Conservation (phyloP, 2,797 vertebrate species). For the Yasuhikotakia modesta region DNA sequence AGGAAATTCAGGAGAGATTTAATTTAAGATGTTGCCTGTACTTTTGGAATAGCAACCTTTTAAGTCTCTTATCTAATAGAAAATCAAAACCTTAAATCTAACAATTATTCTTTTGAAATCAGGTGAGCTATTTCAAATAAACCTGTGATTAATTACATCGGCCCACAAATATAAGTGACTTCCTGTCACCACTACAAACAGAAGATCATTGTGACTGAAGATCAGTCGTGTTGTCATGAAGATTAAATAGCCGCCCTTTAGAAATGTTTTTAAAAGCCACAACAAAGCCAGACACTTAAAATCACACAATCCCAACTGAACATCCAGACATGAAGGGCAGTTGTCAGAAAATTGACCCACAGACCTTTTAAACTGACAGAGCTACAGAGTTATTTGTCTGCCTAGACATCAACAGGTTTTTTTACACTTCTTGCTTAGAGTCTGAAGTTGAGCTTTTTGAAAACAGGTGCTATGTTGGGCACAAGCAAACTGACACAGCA, state of each 20-base stretch:
- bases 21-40: background rate
- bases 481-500: too few species aligned
- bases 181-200: background rate
- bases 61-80: background rate
- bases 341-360: background rate
- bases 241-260: background rate
- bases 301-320: background rate
- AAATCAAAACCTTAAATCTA: too few species aligned
- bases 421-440: background rate
- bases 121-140: background rate
- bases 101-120: background rate
- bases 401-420: background rate
- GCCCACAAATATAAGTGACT: background rate
- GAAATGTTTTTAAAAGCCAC: background rate
- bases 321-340: slow-evolving; percentile 1
- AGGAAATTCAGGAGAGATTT: background rate
- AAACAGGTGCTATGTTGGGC: background rate
- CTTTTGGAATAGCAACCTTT: background rate
- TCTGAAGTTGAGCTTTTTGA: background rate
- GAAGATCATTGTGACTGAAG: background rate
- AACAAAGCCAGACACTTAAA: background rate
- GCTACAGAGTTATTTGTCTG: slow-evolving; percentile 1
- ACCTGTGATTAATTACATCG: background rate
- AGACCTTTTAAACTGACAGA: background rate
- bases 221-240: background rate